Percentiles rank a stretch among this genome's conserved stretches.
Conservation (phyloP, 2,113 vertebrate genomes). For the Paraplagusia blochii region DNA sequence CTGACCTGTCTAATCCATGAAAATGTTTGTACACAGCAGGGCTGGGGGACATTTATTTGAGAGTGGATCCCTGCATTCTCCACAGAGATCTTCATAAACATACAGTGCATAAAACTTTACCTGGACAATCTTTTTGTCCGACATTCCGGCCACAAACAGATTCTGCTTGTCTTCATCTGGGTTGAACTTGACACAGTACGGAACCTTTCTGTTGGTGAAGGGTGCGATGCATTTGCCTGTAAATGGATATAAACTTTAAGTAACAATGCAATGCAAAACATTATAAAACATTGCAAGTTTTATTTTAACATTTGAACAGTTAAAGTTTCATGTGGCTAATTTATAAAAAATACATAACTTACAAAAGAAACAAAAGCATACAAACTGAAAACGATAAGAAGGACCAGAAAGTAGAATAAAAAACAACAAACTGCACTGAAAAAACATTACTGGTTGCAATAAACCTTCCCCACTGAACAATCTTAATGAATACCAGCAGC, state of each 20-base stretch:
- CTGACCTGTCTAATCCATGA: constrained; percentile 32
- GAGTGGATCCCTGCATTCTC: constrained; percentile 16
- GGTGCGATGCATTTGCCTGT: constrained; percentile 92
- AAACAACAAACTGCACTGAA: constrained; percentile 11
- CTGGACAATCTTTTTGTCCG: constrained; percentile 98
- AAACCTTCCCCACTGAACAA: background rate
- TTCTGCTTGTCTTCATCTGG: constrained; percentile 97
- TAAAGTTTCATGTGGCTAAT: constrained; percentile 6
- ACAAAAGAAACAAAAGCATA: background rate
- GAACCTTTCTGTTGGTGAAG: constrained; percentile 97
- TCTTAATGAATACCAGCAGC: background rate
- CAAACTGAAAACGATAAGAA: background rate
- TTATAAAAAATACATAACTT: constrained; percentile 15
- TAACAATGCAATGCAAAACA: constrained; percentile 27
- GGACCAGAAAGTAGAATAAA: constrained; percentile 12
- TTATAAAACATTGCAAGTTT: constrained; percentile 9
- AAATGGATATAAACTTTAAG: constrained; percentile 36
- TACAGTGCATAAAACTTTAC: constrained; percentile 57
- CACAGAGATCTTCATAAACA: background rate
- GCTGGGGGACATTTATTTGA: constrained; percentile 7
- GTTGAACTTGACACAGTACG: constrained; percentile 98
- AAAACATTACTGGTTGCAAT: too few species aligned
- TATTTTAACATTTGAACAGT: constrained; percentile 1
- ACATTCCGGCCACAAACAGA: constrained; percentile 98
- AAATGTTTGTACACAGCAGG: constrained; percentile 15